A percentile compares a stretch with the other conserved stretches of the same genome.
Evolutionary conservation across 1,140 invertebrate genomes (phyloP).

Genomic region (Temnothorax nylanderi): DNA sequence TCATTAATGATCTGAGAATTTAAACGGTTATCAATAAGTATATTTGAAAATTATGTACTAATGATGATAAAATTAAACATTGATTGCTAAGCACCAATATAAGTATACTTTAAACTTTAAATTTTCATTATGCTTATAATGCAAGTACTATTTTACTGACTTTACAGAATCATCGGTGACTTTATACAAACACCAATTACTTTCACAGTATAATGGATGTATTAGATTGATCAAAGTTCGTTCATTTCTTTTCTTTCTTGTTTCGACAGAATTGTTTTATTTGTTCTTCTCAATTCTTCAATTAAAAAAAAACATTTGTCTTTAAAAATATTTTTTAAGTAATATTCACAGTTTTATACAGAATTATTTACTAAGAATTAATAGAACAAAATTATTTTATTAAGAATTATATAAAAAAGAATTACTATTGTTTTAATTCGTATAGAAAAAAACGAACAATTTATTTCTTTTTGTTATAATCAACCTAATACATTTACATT

Average conservation of each 20-base stretch:
- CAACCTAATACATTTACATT: conserved; percentile 47
- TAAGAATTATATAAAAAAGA: background rate
- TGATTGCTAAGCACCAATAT: background rate
- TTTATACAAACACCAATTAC: conserved; percentile 19
- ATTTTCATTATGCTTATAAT: conserved; percentile 12
- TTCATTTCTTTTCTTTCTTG: conserved; percentile 19
- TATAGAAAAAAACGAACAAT: conserved; percentile 11
- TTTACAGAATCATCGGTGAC: background rate
- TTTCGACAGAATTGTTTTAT: background rate
- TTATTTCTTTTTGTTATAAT: background rate
- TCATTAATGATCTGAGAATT: background rate
- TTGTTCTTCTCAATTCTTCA: background rate
- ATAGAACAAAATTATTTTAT: background rate
- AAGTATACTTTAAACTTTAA: conserved; percentile 17
- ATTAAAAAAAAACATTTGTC: background rate
- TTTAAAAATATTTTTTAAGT: background rate
- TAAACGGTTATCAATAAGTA: background rate
- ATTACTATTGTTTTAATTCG: background rate
- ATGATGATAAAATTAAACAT: background rate
- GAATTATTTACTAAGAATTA: background rate
- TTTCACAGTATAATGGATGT: background rate
- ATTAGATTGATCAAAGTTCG: conserved; percentile 24
- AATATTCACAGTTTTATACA: background rate
- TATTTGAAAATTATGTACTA: conserved; percentile 4
- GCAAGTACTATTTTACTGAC: background rate